Evolutionary conservation across 2,888 invertebrate genomes (phyloP).

Genomic region (Aleiodes leptofemur): DNA sequence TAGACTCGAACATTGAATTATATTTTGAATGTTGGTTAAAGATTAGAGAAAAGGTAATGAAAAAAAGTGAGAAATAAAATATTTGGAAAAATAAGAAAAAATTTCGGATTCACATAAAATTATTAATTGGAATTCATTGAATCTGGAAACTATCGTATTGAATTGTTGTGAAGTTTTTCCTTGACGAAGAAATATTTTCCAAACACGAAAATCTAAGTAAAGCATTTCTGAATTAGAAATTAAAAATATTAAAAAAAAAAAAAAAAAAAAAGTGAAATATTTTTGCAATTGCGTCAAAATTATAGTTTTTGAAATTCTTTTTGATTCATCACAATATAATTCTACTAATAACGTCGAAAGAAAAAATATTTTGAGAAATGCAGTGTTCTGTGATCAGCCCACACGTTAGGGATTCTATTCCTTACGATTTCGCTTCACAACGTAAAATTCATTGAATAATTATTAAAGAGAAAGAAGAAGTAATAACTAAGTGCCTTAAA

Average conservation of each 20-base stretch:
- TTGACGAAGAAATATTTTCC: too few species aligned
- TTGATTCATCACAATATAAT: not conserved
- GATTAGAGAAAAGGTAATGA: not conserved
- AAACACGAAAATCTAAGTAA: too few species aligned
- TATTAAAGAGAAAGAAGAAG: slow-evolving; percentile 20
- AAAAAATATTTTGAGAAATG: slow-evolving; percentile 2
- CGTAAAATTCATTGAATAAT: slow-evolving; percentile 38
- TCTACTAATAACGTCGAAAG: not conserved
- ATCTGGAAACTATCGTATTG: too few species aligned
- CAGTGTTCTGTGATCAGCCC: slow-evolving; percentile 46
- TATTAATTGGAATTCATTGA: too few species aligned
- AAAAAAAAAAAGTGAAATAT: too few species aligned
- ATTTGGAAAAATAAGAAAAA: too few species aligned
- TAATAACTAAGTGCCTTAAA: slow-evolving; percentile 53
- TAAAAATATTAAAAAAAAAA: too few species aligned
- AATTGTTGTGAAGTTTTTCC: too few species aligned
- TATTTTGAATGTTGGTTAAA: slow-evolving; percentile 4
- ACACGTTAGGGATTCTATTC: slow-evolving; percentile 37
- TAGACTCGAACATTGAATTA: slow-evolving; percentile 13
- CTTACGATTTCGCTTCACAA: slow-evolving; percentile 29
- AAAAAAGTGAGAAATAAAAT: not conserved
- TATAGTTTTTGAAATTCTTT: too few species aligned
- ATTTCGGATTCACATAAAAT: too few species aligned
- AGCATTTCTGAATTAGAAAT: too few species aligned
- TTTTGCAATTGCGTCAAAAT: too few species aligned